Conservation (phyloP, 2,797 vertebrate genomes). For the Rhynchotus rufescens region DNA sequence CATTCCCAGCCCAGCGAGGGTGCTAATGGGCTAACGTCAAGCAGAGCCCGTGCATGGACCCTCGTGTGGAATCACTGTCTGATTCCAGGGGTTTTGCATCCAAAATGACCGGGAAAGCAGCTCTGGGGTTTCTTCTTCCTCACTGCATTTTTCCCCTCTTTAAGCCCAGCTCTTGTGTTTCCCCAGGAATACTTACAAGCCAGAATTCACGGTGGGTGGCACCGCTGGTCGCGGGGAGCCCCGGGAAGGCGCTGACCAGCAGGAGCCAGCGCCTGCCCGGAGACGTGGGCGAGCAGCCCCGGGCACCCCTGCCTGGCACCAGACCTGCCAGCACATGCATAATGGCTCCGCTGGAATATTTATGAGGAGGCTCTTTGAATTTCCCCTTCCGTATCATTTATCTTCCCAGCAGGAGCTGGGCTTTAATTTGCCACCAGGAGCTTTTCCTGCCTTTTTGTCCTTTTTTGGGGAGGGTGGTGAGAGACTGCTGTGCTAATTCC, state of each 20-base stretch:
- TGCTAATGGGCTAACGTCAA: constrained; percentile 22
- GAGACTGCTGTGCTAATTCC: constrained; percentile 28
- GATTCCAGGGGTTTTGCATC: background rate
- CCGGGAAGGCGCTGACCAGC: too few species aligned
- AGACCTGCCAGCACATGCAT: background rate
- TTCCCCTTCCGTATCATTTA: constrained; percentile 24
- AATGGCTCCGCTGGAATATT: background rate
- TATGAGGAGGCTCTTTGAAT: background rate
- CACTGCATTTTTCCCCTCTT: background rate
- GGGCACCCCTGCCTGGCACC: background rate
- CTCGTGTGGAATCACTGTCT: background rate
- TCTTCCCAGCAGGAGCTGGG: background rate
- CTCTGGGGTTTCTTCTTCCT: background rate
- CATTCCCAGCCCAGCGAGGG: background rate
- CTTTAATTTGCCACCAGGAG: constrained; percentile 29
- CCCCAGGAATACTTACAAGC: background rate
- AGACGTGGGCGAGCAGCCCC: too few species aligned
- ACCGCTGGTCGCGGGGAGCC: too few species aligned
- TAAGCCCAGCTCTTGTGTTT: background rate
- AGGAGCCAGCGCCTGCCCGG: too few species aligned
- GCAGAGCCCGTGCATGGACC: background rate
- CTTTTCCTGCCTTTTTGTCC: background rate
- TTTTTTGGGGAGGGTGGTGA: background rate
- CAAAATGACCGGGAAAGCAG: background rate
- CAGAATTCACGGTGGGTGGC: background rate